Conservation (phyloP, 2,113 vertebrate genomes). For the Dipodomys stephensi region DNA sequence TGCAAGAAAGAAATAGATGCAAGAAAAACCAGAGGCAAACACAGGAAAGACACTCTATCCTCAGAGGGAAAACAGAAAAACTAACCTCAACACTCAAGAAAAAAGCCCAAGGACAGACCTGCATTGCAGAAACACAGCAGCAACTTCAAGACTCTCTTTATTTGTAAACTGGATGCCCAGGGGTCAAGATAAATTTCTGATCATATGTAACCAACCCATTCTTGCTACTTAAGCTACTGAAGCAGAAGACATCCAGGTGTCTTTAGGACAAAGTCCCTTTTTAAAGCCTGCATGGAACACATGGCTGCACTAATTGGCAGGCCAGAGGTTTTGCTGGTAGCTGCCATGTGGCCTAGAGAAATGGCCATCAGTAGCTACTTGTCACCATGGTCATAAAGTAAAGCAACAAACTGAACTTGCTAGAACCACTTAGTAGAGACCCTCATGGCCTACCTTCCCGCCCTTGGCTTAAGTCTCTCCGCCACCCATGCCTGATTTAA, state of each 20-base stretch:
- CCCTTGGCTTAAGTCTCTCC: background rate
- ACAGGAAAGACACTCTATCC: background rate
- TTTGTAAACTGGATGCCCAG: background rate
- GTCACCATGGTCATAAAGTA: background rate
- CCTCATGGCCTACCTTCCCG: background rate
- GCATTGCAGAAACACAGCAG: background rate
- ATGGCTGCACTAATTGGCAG: background rate
- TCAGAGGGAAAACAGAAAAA: background rate
- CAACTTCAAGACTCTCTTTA: background rate
- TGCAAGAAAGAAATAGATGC: background rate
- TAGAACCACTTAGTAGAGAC: background rate
- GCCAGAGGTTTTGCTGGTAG: background rate
- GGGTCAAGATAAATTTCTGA: background rate
- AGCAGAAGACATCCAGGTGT: background rate
- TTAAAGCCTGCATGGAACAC: background rate
- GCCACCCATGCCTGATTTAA: background rate
- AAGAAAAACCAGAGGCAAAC: constrained; percentile 23
- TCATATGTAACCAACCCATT: background rate
- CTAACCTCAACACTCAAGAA: background rate
- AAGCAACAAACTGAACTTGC: background rate
- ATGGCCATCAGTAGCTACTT: background rate
- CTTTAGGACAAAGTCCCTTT: background rate
- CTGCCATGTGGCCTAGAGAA: background rate
- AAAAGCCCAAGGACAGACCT: background rate
- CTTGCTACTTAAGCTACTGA: background rate